phyloP scores from a whole-genome alignment of 2,888 invertebrate genomes.

The Gibbula magus region DNA sequence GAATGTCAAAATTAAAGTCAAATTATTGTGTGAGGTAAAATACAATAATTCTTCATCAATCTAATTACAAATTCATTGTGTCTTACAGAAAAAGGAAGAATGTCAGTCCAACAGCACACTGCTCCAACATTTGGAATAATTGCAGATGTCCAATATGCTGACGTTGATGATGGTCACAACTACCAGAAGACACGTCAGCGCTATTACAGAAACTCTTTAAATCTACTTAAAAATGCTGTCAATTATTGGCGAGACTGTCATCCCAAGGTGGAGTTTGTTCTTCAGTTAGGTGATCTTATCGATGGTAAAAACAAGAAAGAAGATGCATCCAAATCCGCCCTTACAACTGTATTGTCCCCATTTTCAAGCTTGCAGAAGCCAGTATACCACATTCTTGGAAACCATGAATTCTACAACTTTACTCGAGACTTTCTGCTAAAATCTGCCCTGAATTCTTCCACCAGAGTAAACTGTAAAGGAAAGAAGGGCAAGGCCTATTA shows the following conservation, averaged over 20 bases:
- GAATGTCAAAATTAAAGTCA: too few species aligned
- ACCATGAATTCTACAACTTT: conserved; percentile 76
- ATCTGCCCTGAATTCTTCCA: conserved; percentile 51
- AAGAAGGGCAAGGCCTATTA: conserved; percentile 61
- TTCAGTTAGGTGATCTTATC: conserved; percentile 75
- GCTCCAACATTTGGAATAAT: conserved; percentile 71
- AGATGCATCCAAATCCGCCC: conserved; percentile 54
- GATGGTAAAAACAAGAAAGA: conserved; percentile 69
- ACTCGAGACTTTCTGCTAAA: conserved; percentile 57
- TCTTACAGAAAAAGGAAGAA: not conserved
- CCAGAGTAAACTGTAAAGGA: conserved; percentile 30
- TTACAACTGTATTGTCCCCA: conserved; percentile 60
- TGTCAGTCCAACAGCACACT: not conserved
- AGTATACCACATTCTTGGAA: conserved; percentile 72
- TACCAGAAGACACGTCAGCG: conserved; percentile 65
- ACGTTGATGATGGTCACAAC: conserved; percentile 71
- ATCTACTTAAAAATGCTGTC: conserved; percentile 68
- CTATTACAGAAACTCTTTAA: conserved; percentile 71
- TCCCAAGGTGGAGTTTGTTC: conserved; percentile 61
- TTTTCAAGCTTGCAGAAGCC: conserved; percentile 51
- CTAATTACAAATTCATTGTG: too few species aligned
- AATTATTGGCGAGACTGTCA: conserved; percentile 58
- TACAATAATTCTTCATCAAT: too few species aligned
- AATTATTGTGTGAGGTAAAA: too few species aligned
- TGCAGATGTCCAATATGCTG: conserved; percentile 75